These are phyloP conservation scores for Pithys albifrons DNA, from an alignment of 2,113 vertebrate genomes.

Conservation along the genomic window DNA sequence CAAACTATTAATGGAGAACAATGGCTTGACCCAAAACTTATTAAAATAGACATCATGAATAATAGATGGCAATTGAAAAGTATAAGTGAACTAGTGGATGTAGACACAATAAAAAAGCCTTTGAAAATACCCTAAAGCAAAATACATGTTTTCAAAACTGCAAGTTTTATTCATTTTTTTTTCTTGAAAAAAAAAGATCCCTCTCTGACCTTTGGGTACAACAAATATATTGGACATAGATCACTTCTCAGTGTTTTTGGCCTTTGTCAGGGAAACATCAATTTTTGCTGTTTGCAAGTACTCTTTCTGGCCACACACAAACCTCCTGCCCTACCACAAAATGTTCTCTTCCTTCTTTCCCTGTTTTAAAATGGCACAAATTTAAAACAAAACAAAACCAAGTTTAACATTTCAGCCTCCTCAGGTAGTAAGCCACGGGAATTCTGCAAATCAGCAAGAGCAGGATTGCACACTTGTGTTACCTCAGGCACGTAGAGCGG, in stretches of 20 bases:
- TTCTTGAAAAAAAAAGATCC: background rate
- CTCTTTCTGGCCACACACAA: background rate
- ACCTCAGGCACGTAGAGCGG: background rate
- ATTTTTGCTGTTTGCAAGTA: constrained; percentile 29
- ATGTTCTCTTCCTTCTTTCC: background rate
- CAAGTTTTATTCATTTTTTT: constrained; percentile 43
- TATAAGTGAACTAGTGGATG: constrained; percentile 47
- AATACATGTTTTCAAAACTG: constrained; percentile 68
- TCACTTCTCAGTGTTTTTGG: constrained; percentile 61
- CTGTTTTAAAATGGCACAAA: background rate
- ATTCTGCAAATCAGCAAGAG: background rate
- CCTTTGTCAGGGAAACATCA: constrained; percentile 48
- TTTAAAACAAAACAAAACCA: background rate
- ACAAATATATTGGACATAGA: constrained; percentile 44
- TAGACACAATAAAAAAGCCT: constrained; percentile 70
- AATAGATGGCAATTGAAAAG: constrained; percentile 64
- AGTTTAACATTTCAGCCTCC: background rate
- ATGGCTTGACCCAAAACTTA: constrained; percentile 47
- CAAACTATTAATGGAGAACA: background rate
- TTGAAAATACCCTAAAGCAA: constrained; percentile 67
- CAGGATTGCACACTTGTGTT: background rate
- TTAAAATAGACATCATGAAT: constrained; percentile 69
- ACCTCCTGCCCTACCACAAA: background rate
- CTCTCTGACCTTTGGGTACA: constrained; percentile 42
- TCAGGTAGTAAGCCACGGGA: background rate